Evolutionary conservation across 2,888 invertebrate species (phyloP).

Genomic region (Phyllotreta striolata): DNA sequence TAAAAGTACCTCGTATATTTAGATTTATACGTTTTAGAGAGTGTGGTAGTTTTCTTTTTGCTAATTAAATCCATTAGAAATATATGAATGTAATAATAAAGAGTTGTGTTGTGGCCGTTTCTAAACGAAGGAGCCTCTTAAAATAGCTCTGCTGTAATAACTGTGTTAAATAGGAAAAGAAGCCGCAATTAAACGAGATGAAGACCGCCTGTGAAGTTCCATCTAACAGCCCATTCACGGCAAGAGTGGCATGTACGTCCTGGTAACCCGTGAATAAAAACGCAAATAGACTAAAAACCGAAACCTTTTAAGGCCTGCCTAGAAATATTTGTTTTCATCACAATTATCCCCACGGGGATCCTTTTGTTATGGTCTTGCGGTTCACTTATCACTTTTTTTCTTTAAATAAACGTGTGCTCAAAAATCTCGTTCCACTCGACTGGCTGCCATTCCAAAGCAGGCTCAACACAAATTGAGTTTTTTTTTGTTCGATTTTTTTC

Average conservation of each 20-base stretch:
- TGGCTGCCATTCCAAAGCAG: slow-evolving; percentile 21
- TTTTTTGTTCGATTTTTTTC: slow-evolving; percentile 27
- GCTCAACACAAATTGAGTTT: slow-evolving; percentile 28
- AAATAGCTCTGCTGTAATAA: not conserved
- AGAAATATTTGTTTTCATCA: slow-evolving; percentile 35
- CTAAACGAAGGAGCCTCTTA: not conserved
- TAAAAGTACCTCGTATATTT: too few relatives aligned
- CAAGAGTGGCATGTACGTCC: not conserved
- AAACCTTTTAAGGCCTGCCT: slow-evolving; percentile 28
- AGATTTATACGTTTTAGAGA: too few relatives aligned
- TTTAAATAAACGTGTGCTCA: slow-evolving; percentile 38
- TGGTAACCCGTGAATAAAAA: slow-evolving; percentile 18
- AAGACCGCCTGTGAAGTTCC: slow-evolving; percentile 26
- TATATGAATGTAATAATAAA: too few relatives aligned
- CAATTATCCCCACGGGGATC: slow-evolving; percentile 30
- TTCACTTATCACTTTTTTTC: slow-evolving; percentile 38
- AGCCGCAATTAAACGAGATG: slow-evolving; percentile 4
- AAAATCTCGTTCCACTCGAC: slow-evolving; percentile 31
- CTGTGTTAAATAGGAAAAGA: slow-evolving; percentile 5
- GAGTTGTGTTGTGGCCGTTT: too few relatives aligned
- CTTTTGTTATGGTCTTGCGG: slow-evolving; percentile 38
- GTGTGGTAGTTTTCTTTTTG: too few relatives aligned
- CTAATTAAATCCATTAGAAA: too few relatives aligned
- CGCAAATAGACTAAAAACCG: slow-evolving; percentile 25
- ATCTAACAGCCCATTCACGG: slow-evolving; percentile 4